Base-by-base conservation (phyloP, 2,113 vertebrate genomes). In the Scalopus aquaticus region DNA sequence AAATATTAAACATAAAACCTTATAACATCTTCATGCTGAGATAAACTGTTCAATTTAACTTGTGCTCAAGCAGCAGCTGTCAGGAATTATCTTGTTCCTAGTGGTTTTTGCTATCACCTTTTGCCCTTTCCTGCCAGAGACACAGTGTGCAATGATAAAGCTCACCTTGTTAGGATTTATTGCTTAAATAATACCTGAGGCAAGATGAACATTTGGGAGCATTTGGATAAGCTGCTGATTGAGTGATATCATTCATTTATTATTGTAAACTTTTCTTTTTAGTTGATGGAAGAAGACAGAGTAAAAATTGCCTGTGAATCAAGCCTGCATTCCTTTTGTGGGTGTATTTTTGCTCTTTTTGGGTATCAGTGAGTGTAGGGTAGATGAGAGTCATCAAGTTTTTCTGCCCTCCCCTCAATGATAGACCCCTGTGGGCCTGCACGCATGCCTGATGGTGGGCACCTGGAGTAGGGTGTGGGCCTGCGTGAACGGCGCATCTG, bases 1-100 rank as follows among this genome's bases (percentile, higher is more conserved):
- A 98, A 97, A 98, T 98, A 98, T 98, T 98, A 98, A 98, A 98
- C 97, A 96, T 98, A 98, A 98, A 98, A 98, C 98, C 98, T 98
- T 98, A 97, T 97, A 98, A 98, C 98, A 98, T 98, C 98, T 98
- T 98, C 98, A 98, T 98, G 98, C 98, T 97, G 98, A 98, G 98
- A 98, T 98, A 98, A 98, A 98, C 98, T 98, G 98, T 98, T 98
- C 98, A 98, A 98, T 98, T 98, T 98, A 98, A 98, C 97, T 98
- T 98, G 97, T 95, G 95, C 98, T 98, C 97, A 98, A 98, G 97
- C 97, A 98, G 98, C 98, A 98, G 98, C 98, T 98, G 98, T 98
- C 98, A 98, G 98, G 98, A 98, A 98, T 98, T 98, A 98, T 97
- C 98, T 98, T 97, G 96, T 98, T 98, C 92, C 69, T 88, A 92